phyloP scores from a whole-genome alignment of 2,113 vertebrate genomes.

The Mesitornis unicolor region DNA sequence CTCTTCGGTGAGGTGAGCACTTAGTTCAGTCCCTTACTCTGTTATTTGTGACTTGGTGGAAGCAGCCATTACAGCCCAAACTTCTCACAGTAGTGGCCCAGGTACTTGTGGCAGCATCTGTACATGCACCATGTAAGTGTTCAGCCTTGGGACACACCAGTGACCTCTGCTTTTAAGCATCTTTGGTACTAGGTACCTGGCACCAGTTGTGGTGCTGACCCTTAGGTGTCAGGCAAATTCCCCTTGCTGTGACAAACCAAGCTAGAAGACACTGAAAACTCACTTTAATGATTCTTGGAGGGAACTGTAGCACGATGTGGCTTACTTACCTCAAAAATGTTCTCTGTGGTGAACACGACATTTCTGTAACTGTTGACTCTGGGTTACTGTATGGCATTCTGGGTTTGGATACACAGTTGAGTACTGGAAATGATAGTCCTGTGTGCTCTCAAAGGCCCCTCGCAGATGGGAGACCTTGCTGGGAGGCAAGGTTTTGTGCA shows the following conservation, averaged over 20 bases:
- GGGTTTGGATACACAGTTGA: background rate
- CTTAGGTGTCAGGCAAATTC: background rate
- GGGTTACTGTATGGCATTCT: background rate
- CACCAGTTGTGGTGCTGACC: background rate
- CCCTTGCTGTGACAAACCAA: background rate
- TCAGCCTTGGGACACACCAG: background rate
- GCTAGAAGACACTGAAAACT: background rate
- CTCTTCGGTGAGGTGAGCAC: background rate
- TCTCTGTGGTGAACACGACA: accelerated
- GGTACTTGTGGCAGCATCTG: background rate
- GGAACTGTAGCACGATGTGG: background rate
- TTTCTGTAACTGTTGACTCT: background rate
- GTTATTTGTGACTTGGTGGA: background rate
- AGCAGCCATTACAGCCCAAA: background rate
- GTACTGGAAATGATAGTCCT: background rate
- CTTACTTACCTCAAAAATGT: background rate
- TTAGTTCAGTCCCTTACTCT: background rate
- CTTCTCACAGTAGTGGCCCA: background rate
- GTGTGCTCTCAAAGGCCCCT: background rate
- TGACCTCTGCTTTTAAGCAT: background rate
- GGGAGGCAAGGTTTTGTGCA: background rate
- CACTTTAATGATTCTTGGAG: background rate
- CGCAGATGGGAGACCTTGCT: background rate
- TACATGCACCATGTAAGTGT: accelerated
- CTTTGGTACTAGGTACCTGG: background rate